phyloP scores from a whole-genome alignment of 2,113 vertebrate species.

The Chaetops frenatus region DNA sequence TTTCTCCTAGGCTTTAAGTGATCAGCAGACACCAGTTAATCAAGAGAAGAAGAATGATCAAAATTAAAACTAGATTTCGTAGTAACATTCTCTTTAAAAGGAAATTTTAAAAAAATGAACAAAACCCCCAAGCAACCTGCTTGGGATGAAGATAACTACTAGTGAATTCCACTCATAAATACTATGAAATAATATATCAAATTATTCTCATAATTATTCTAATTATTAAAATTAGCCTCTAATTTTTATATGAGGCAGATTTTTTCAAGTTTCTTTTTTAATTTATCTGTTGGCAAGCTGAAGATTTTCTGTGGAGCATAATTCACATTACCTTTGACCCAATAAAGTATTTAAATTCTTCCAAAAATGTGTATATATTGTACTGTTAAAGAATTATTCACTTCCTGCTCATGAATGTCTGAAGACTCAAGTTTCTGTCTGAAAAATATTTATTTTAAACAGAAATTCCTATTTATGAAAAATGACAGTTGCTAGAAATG shows the following conservation, averaged over 20 bases:
- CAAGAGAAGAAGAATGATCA: neutral
- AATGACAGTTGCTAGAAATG: neutral
- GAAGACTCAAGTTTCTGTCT: neutral
- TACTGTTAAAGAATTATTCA: neutral
- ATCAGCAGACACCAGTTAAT: neutral
- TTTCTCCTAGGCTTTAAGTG: neutral
- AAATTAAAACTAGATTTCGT: neutral
- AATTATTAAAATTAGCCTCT: neutral
- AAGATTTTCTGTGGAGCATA: neutral
- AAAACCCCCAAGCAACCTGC: neutral
- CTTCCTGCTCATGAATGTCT: neutral
- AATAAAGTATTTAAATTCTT: neutral
- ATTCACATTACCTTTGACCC: neutral
- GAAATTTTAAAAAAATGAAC: rapidly evolving
- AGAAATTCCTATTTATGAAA: neutral
- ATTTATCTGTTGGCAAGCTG: neutral
- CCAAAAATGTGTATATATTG: neutral
- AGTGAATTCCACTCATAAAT: neutral
- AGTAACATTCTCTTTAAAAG: neutral
- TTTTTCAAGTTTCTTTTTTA: neutral
- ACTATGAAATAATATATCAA: neutral
- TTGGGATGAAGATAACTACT: neutral
- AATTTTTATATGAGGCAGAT: neutral
- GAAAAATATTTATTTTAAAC: neutral
- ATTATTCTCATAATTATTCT: neutral